phyloP scores from a whole-genome alignment of 2,797 vertebrate genomes.

The Cyclura pinguis region DNA sequence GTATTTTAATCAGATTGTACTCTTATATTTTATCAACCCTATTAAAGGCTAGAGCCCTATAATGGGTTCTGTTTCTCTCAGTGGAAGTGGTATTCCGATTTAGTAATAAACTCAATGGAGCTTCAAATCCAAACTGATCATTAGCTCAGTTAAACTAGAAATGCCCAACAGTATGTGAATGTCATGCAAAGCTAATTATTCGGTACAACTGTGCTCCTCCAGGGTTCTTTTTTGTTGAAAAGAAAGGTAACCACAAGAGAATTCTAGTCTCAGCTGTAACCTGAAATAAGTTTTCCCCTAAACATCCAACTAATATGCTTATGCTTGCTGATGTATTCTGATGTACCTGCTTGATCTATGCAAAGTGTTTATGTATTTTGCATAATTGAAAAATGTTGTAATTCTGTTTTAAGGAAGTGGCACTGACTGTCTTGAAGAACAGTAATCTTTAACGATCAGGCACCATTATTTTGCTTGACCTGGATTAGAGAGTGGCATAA shows the following conservation, averaged over 20 bases:
- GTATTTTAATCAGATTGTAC: rapidly evolving
- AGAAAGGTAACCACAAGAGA: constrained; percentile 6
- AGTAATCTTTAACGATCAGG: background rate
- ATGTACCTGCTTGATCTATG: constrained; percentile 14
- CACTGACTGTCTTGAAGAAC: background rate
- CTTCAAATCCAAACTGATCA: constrained; percentile 35
- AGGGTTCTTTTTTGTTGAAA: constrained; percentile 1
- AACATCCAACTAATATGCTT: constrained; percentile 32
- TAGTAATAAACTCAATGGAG: constrained; percentile 40
- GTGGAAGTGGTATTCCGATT: background rate
- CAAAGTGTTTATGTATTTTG: constrained; percentile 20
- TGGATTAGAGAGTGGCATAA: background rate
- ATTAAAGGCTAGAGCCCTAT: background rate
- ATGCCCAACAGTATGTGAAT: constrained; percentile 15
- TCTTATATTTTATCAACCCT: background rate
- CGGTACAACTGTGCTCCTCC: constrained; percentile 27
- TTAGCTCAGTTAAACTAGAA: constrained; percentile 36
- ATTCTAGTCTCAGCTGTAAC: constrained; percentile 7
- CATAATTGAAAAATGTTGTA: background rate
- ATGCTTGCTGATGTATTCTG: constrained; percentile 33
- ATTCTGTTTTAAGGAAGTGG: background rate
- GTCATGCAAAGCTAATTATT: constrained; percentile 44
- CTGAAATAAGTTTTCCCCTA: constrained; percentile 23
- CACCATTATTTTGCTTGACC: background rate
- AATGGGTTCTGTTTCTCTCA: constrained; percentile 26